Conservation (phyloP, 2,797 vertebrate species). For the Fundulus diaphanus region DNA sequence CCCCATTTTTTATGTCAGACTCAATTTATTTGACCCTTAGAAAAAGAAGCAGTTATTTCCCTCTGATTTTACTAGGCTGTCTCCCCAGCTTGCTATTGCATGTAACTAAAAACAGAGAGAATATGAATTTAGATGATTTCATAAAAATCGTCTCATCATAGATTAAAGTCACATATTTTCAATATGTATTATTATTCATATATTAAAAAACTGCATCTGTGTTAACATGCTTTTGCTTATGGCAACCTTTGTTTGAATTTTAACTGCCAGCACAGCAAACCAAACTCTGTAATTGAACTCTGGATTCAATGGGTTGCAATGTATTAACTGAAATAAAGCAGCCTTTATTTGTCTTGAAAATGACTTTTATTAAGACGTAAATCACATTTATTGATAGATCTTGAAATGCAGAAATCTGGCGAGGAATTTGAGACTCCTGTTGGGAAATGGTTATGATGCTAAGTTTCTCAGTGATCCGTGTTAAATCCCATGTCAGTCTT, state of each 20-base stretch:
- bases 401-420: background rate
- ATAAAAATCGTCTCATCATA: constrained; percentile 54
- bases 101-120: constrained; percentile 73
- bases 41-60: constrained; percentile 77
- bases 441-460: background rate
- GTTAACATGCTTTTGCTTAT: constrained; percentile 16
- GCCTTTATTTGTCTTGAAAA: no score
- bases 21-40: constrained; percentile 81
- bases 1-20: constrained; percentile 77
- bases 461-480: no score
- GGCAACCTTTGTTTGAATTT: constrained; percentile 14
- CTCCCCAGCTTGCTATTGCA: constrained; percentile 67
- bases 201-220: constrained; percentile 14
- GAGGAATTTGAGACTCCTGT: background rate
- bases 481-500: no score
- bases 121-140: constrained; percentile 70
- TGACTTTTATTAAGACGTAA: no score
- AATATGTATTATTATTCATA: constrained; percentile 12
- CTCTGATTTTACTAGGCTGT: constrained; percentile 70
- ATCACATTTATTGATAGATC: background rate
- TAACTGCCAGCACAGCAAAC: constrained; percentile 27
- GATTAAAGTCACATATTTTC: constrained; percentile 6
- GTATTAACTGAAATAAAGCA: constrained; percentile 20
- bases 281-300: constrained; percentile 44
- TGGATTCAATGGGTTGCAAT: constrained; percentile 58